Conservation (phyloP, 2,113 vertebrate genomes). For the Sula dactylatra region DNA sequence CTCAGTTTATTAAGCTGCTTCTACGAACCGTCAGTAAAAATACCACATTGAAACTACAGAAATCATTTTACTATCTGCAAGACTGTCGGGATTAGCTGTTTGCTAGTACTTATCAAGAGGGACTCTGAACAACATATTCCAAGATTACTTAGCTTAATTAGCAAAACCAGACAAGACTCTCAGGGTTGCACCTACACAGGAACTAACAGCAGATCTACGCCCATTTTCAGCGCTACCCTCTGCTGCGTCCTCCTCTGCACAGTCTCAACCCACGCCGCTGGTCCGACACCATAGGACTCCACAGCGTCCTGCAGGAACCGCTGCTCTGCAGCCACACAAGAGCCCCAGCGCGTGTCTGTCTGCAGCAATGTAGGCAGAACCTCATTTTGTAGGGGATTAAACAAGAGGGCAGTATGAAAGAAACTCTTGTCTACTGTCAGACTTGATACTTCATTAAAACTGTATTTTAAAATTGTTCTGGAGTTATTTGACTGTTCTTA, state of each 20-base stretch:
- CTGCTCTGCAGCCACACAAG: background rate
- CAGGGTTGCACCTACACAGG: background rate
- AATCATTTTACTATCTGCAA: background rate
- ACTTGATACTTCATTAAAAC: background rate
- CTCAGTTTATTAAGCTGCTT: background rate
- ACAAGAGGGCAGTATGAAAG: background rate
- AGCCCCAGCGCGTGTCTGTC: background rate
- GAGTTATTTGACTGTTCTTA: background rate
- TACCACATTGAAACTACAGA: background rate
- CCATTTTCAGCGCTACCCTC: background rate
- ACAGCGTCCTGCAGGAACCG: background rate
- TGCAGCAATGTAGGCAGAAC: background rate
- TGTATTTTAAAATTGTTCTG: background rate
- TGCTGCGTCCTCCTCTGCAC: rapidly evolving
- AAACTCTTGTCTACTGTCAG: background rate
- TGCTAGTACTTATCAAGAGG: background rate
- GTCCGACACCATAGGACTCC: rapidly evolving
- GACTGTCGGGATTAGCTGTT: background rate
- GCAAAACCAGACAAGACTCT: background rate
- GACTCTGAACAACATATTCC: background rate
- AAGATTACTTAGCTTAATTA: background rate
- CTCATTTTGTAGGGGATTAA: background rate
- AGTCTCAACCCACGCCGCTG: background rate
- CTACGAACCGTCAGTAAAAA: conserved; percentile 5
- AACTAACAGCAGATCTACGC: background rate